Conservation (phyloP, 1,140 invertebrate species). For the Lasioglossum baleicum region DNA sequence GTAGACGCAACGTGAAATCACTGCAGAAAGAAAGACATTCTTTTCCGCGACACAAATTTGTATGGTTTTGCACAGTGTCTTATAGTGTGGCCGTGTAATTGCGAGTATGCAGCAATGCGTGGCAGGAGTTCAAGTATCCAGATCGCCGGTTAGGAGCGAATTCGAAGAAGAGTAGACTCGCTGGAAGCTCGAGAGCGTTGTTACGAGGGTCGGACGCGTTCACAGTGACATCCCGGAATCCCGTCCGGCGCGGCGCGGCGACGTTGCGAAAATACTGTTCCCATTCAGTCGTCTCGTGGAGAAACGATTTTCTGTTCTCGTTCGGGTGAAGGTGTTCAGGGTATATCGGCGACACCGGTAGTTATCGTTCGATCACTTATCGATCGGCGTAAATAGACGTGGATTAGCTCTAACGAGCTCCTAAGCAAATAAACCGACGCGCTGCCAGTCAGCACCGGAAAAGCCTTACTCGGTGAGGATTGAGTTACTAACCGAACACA, state of each 20-base stretch:
- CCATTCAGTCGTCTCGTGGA: slow-evolving; percentile 28
- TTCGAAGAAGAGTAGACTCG: background rate
- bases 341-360: slow-evolving; percentile 36
- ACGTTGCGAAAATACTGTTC: background rate
- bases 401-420: slow-evolving; percentile 45
- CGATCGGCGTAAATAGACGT: slow-evolving; percentile 53
- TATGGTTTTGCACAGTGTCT: no score
- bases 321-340: slow-evolving; percentile 22
- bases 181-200: background rate
- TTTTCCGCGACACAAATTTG: no score
- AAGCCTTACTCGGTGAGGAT: slow-evolving; percentile 49
- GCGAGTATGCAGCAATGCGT: background rate
- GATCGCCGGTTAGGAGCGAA: background rate
- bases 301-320: slow-evolving; percentile 17
- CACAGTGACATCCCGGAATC: slow-evolving; percentile 13
- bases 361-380: slow-evolving; percentile 48
- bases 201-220: background rate
- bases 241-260: background rate
- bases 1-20: no score
- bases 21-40: no score
- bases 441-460: slow-evolving; percentile 21
- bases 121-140: background rate
- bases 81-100: background rate
- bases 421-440: slow-evolving; percentile 52
- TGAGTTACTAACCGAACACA: slow-evolving; percentile 49